Evolutionary conservation across 2,797 vertebrate genomes (phyloP), one percentile per base, ranked within the genome.

Genomic region (Leuciscus waleckii): DNA sequence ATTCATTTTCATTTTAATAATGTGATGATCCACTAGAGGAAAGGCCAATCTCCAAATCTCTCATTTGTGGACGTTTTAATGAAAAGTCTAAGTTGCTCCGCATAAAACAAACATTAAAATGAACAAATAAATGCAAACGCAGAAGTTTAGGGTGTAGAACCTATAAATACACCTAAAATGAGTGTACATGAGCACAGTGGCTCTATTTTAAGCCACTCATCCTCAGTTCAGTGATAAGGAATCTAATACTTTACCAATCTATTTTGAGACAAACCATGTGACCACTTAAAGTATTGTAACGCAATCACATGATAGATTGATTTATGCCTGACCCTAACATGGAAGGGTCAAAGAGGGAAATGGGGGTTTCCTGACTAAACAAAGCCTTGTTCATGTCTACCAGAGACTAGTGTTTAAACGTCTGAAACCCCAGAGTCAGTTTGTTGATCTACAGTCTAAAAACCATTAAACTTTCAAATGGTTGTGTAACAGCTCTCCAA

Each of bases 341-440:
- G 26, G 49, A 51, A 56, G 32, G 54, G 29, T 26, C 39, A 83
- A 19, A 19, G 37, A 76, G 29, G 32, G 19, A 35, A 65, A 69
- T 23, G 8, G 68, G 51, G 77, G 68, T 29, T 82, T 84, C 71
- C 76, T 39, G 32, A 35, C 16, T 58, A 84, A 81, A 84, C 79
- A 80, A 81, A 76, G 84, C 37, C 39, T 43, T 83, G 43, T 76
- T 86, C 80, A 71, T 80, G 29, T 73, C 37, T 51, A 65, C 29
- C 61, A 80, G 51, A 75, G 26, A 67, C 68, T 69, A 81, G 56
- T 2, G 29, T 35, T 46, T 46, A 35, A 54, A 79, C 2, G 13
- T 65, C 51, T 26, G 35, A 77, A 63, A 74, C 43, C 37, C n/a
- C 51, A 73, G 29, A 73, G 63, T 21, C 17, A 65, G 54, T 65